These are phyloP conservation scores for Chromoteleia sp. DNA, from an alignment of 2,888 invertebrate species.

Conservation along the genomic window DNA sequence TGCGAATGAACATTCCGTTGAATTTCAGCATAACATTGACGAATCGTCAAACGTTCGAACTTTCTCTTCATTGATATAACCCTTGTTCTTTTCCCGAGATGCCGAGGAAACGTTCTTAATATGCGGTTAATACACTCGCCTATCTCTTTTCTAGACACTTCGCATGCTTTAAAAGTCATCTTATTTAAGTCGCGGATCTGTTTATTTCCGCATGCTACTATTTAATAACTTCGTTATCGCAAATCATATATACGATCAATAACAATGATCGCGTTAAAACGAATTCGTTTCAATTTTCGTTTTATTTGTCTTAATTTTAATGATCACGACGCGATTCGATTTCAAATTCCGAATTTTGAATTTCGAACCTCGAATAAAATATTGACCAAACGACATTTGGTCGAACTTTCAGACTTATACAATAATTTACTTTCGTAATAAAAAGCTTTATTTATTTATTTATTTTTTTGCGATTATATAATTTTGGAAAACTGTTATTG, in stretches of 20 bases:
- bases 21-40: conserved; percentile 40
- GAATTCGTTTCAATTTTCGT: too few relatives aligned
- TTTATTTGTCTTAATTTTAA: too few relatives aligned
- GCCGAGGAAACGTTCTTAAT: conserved; percentile 58
- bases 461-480: not conserved
- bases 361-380: too few relatives aligned
- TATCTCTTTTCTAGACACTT: conserved; percentile 35
- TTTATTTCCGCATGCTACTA: not conserved
- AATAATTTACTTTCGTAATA: not conserved
- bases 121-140: conserved; percentile 58
- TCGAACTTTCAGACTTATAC: not conserved
- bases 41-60: conserved; percentile 48
- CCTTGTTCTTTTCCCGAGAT: conserved; percentile 61
- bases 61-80: conserved; percentile 63
- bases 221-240: not conserved
- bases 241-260: too few relatives aligned
- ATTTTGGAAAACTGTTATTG: not conserved
- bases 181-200: conserved; percentile 10
- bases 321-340: too few relatives aligned
- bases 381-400: not conserved
- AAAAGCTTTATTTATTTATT: not conserved
- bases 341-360: too few relatives aligned
- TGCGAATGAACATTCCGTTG: conserved; percentile 32
- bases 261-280: too few relatives aligned
- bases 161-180: conserved; percentile 3